Evolutionary conservation across 2,888 invertebrate species (phyloP).

Genomic region (Drosophila siamana): DNA sequence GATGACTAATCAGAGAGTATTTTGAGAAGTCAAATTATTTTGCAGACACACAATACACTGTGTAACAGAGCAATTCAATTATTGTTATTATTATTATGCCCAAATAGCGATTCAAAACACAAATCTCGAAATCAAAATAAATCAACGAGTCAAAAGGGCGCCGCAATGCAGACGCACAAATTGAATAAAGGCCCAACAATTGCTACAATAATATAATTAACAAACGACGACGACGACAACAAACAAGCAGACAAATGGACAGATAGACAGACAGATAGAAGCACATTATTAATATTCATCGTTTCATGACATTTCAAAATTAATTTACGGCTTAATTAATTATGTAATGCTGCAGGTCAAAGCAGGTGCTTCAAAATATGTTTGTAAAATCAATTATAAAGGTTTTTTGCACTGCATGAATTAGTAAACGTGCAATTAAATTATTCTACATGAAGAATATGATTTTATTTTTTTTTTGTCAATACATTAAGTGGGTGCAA

Average conservation of each 20-base stretch:
- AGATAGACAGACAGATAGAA: too few species aligned
- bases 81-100: conserved; percentile 20
- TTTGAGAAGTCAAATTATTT: not conserved
- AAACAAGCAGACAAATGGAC: not conserved
- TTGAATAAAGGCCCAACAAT: not conserved
- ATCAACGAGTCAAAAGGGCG: not conserved
- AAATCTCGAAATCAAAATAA: not conserved
- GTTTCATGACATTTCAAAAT: too few species aligned
- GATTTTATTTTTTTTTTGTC: too few species aligned
- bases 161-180: conserved; percentile 9
- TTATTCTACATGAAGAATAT: too few species aligned
- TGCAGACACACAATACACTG: conserved; percentile 1
- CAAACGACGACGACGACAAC: not conserved
- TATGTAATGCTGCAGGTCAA: not conserved
- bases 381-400: too few species aligned
- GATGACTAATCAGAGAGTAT: conserved; percentile 24
- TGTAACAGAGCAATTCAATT: conserved; percentile 26
- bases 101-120: not conserved
- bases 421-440: too few species aligned
- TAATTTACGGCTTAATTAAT: too few species aligned
- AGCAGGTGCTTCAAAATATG: too few species aligned
- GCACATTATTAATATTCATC: too few species aligned
- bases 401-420: too few species aligned
- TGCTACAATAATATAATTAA: not conserved
- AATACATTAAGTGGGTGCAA: too few species aligned